Evolutionary conservation across 1,140 invertebrate species (phyloP).

Genomic region (Anastrepha obliqua): DNA sequence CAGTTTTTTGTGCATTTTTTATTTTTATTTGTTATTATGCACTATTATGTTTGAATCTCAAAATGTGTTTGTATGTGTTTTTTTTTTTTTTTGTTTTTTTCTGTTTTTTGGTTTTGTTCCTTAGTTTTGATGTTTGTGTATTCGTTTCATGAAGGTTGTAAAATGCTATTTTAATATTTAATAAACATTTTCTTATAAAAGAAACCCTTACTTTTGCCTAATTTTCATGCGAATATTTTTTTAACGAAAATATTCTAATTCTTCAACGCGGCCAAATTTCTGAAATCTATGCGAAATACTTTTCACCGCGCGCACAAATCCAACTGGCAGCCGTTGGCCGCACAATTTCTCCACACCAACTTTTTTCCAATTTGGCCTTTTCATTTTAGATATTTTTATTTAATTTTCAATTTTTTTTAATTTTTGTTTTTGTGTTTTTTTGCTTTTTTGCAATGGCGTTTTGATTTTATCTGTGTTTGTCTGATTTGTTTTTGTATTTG

Average conservation of each 20-base stretch:
- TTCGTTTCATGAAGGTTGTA: background rate
- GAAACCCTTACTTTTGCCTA: conserved; percentile 13
- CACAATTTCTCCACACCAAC: conserved; percentile 50
- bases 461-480: conserved; percentile 1
- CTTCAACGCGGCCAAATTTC: background rate
- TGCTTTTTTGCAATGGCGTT: background rate
- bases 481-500: background rate
- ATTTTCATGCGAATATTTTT: background rate
- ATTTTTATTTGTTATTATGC: conserved; percentile 8
- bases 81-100: background rate
- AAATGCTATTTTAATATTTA: background rate
- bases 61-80: background rate
- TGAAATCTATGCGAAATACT: conserved; percentile 54
- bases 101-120: background rate
- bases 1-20: background rate
- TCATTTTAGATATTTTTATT: conserved; percentile 12
- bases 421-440: conserved; percentile 7
- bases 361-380: conserved; percentile 57
- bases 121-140: background rate
- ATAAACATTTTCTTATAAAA: background rate
- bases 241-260: background rate
- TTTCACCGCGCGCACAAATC: conserved; percentile 54
- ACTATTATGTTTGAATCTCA: background rate
- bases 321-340: conserved; percentile 45
- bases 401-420: background rate